Evolutionary conservation across 2,888 invertebrate genomes (phyloP), one percentile per base, ranked within the genome.

Genomic region (Lycocerus yunnanus): DNA sequence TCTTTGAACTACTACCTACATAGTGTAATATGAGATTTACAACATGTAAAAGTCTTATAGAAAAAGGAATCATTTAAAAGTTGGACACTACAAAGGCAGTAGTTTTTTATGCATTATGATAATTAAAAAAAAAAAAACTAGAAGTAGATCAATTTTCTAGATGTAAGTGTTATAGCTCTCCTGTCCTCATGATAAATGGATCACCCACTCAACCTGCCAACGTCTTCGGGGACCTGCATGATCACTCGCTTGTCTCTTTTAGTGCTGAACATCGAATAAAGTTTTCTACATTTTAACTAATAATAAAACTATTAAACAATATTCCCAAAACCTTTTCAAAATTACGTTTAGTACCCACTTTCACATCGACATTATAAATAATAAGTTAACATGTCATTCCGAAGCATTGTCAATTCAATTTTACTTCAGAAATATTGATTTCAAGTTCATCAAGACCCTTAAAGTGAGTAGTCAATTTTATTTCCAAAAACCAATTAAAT

Each of bases 181-280:
- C 70, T 69, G 67, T 69, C 67, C 76, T 73, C 73, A 73, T 74
- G 71, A 76, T 76, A 76, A 76, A 76, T 73, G 73, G 71, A 73
- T 76, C 76, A 71, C 68, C 73, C 73, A 71, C 76, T 73, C 73
- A 76, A 73, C 66, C 71, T 71, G 71, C 71, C 71, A 71, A 73
- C 76, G 68, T 76, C 76, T 76, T 76, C 43, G 27, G 76, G 76
- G 73, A 76, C 71, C 71, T 71, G 68, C 73, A 75, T 75, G 73
- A 73, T 73, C 69, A 76, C 73, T 76, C 71, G 71, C 63, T 68
- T 71, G 73, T 68, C 76, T 73, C 65, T 66, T 74, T 67, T 66
- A 69, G 61, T 76, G 60, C 71, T 27, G 63, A 75, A 72, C 68
- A 70, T 74, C 70, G 43, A 43, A 43, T 43, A 43, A 43, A 43